These are phyloP conservation scores for Oithona nana DNA, from an alignment of 2,888 invertebrate genomes.

Conservation along the genomic window DNA sequence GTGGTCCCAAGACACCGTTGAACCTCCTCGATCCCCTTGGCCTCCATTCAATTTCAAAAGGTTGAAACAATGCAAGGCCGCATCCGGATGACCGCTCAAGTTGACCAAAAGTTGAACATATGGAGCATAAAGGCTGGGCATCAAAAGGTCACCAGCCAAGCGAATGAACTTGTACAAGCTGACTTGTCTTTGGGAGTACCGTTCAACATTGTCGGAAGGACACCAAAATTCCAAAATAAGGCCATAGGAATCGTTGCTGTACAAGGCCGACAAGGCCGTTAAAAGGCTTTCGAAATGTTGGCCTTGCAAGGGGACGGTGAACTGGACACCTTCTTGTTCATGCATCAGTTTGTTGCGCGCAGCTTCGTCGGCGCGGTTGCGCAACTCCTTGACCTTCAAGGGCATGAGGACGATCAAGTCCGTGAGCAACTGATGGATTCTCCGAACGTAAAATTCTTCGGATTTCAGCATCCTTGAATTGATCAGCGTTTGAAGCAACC, in stretches of 20 bases:
- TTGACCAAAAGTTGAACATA: conserved; percentile 70
- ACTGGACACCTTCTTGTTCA: conserved; percentile 26
- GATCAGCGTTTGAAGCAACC: conserved; percentile 18
- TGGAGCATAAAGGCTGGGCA: conserved; percentile 60
- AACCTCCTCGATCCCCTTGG: conserved; percentile 30
- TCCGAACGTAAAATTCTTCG: conserved; percentile 56
- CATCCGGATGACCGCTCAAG: conserved; percentile 50
- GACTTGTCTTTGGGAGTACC: conserved; percentile 34
- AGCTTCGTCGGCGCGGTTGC: conserved; percentile 69
- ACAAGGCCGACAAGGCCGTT: conserved; percentile 54
- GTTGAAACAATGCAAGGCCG: conserved; percentile 57
- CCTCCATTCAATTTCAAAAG: conserved; percentile 44
- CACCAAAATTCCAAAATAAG: conserved; percentile 64
- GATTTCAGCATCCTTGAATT: conserved; percentile 17
- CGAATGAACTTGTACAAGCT: conserved; percentile 77
- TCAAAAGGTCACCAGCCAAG: conserved; percentile 63
- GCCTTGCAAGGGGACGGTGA: neutral
- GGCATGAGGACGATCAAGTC: conserved; percentile 87
- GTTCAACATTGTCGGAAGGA: neutral
- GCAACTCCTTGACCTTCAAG: conserved; percentile 57
- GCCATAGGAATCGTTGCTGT: conserved; percentile 50
- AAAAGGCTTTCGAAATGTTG: conserved; percentile 67
- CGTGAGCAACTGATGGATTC: conserved; percentile 63
- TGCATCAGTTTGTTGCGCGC: conserved; percentile 56
- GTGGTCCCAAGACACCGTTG: conserved; percentile 56